A percentile compares a stretch with the other conserved stretches of the same genome.
Evolutionary conservation across 2,888 invertebrate genomes (phyloP).

Genomic region (Oligia latruncula): DNA sequence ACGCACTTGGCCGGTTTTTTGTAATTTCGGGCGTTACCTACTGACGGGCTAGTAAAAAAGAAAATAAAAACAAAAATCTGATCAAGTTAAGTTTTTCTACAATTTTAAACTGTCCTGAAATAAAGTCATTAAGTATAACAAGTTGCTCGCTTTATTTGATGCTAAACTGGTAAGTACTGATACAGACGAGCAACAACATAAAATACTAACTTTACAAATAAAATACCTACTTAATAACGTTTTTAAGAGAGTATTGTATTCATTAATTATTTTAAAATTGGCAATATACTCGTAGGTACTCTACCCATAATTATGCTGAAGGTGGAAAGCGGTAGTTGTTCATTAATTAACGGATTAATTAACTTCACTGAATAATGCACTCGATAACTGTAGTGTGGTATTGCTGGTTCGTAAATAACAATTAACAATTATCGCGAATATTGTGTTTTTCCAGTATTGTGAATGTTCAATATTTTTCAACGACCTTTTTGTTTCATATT

Average conservation of each 20-base stretch:
- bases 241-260: neutral
- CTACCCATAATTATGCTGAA: neutral
- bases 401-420: slow-evolving; percentile 24
- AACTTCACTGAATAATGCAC: slow-evolving; percentile 32
- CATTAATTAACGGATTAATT: slow-evolving; percentile 49
- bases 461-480: neutral
- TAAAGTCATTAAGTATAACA: slow-evolving; percentile 36
- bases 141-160: slow-evolving; percentile 34
- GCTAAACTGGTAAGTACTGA: neutral
- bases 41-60: neutral
- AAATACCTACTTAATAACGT: too few species aligned
- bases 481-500: neutral
- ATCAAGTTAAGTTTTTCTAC: neutral
- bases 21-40: neutral
- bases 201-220: neutral
- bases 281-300: neutral
- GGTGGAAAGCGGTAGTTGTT: slow-evolving; percentile 36
- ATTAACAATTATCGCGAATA: slow-evolving; percentile 15
- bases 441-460: neutral
- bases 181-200: slow-evolving; percentile 22
- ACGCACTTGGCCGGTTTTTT: neutral
- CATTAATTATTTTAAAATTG: slow-evolving; percentile 2
- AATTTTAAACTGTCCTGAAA: slow-evolving; percentile 27
- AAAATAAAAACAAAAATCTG: neutral
- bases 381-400: slow-evolving; percentile 27